Base-by-base conservation (phyloP, 2,113 vertebrate genomes). In the Tenrec ecaudatus region DNA sequence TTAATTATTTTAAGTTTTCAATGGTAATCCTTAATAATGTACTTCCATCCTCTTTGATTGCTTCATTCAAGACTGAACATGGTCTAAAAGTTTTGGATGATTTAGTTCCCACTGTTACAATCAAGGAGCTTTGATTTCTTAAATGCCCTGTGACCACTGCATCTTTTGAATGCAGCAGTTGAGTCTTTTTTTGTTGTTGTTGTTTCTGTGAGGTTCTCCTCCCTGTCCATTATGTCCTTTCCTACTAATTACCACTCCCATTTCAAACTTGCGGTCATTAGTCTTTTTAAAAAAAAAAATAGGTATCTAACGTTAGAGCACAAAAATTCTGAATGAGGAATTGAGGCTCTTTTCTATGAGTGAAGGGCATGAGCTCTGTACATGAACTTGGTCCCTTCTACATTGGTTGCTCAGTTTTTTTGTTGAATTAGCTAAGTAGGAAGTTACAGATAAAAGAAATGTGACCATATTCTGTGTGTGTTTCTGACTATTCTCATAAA, bases 1-100 rank as follows among this genome's bases (percentile, higher is more conserved):
- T 94, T 76, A 53, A 53, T 53, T 14, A 27, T 86, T 91, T 87
- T 58, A 93, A 73, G 93, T 82, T 60, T 78, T 93, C 81, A 71
- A 81, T 92, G 57, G 73, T 19, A 81, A 62, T 79, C 58, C 92
- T 84, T 78, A 81, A 82, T 88, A 85, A 89, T 85, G 36, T 81
- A 69, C 92, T 83, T 78, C n/a, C 4, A 11, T 91, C 43, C 2
- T 69, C 69, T 90, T 64, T 76, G 23, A 86, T 77, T 90, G 22
- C 36, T 93, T 85, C 33, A 47, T 27, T 95, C 47, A 11, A 76
- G 84, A 82, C 79, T 88, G 75, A 96, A 66, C 53, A 22, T 33
- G 27, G 25, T 47, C 31, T 31, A 62, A 82, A 73, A 91, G 23
- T 90, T 94, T 90, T 36, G 14, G 19, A 71, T 93, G 87, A 78